phyloP scores from a whole-genome alignment of 2,888 invertebrate species.

The Anorthoa munda region DNA sequence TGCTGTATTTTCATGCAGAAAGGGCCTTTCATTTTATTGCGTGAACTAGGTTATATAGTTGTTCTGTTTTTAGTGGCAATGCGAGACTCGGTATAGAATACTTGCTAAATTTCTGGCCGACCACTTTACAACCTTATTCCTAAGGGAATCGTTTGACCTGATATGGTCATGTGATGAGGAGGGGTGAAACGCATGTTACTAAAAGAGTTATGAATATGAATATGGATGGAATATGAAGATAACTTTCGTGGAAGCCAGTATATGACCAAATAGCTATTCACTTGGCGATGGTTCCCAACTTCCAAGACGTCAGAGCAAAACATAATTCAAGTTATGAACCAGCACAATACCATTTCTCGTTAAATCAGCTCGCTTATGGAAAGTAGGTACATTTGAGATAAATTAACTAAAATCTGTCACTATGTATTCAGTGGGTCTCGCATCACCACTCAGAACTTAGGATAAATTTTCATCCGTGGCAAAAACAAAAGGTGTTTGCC shows the following conservation, averaged over 20 bases:
- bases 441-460: constrained; percentile 35
- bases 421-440: constrained; percentile 1
- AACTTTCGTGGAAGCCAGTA: background rate
- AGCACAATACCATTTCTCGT: background rate
- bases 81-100: background rate
- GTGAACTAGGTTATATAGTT: constrained; percentile 2
- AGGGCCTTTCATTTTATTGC: constrained; percentile 35
- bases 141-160: background rate
- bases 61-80: constrained; percentile 31
- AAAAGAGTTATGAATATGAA: too few relatives aligned
- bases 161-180: too few relatives aligned
- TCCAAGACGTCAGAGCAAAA: background rate
- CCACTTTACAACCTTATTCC: background rate
- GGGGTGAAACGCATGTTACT: too few relatives aligned
- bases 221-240: too few relatives aligned
- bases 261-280: background rate
- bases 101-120: background rate
- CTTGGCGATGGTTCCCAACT: background rate
- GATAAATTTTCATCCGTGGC: background rate
- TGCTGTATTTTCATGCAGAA: constrained; percentile 66
- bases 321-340: background rate
- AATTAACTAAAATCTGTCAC: background rate
- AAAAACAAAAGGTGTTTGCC: constrained; percentile 40
- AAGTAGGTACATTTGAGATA: background rate
- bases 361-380: background rate